A percentile compares a stretch with the other conserved stretches of the same genome.
Evolutionary conservation across 2,113 vertebrate genomes (phyloP).

Genomic region (Labeo rohita): DNA sequence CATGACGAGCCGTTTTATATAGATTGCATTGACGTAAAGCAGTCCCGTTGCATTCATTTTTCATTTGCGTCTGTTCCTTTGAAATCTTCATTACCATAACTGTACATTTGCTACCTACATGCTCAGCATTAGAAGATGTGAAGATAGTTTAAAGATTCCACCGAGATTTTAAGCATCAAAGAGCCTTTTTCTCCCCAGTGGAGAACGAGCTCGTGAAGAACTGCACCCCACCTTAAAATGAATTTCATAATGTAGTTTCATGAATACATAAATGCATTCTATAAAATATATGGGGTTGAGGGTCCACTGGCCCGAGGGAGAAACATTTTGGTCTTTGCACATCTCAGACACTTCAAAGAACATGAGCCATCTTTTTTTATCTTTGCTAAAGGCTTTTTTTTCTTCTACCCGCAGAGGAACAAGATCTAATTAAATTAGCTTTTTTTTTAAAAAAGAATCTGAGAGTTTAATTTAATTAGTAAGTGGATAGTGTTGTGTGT

Average conservation of each 20-base stretch:
- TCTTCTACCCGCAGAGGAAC: background rate
- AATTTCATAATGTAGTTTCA: slow-evolving; percentile 21
- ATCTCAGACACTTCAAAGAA: slow-evolving; percentile 20
- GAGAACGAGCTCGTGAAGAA: slow-evolving; percentile 3
- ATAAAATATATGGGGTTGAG: slow-evolving; percentile 17
- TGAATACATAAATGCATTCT: background rate
- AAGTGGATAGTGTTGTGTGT: background rate
- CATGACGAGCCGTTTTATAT: background rate
- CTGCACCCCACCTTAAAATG: background rate
- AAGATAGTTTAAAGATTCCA: slow-evolving; percentile 37
- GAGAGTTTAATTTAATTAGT: slow-evolving; percentile 15
- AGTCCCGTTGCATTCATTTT: background rate
- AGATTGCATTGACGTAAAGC: background rate
- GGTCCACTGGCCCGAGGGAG: slow-evolving; percentile 4
- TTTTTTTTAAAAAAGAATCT: slow-evolving; percentile 3
- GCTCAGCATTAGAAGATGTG: slow-evolving; percentile 55
- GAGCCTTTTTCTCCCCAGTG: background rate
- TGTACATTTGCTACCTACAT: slow-evolving; percentile 1
- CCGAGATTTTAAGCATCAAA: slow-evolving; percentile 40
- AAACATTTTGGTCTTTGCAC: slow-evolving; percentile 6
- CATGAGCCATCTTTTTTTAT: slow-evolving; percentile 15
- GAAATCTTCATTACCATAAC: slow-evolving; percentile 1
- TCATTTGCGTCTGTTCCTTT: background rate
- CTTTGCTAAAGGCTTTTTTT: slow-evolving; percentile 20
- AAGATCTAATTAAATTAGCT: slow-evolving; percentile 19